phyloP scores from a whole-genome alignment of 2,113 vertebrate species.

The Cyanoderma ruficeps region DNA sequence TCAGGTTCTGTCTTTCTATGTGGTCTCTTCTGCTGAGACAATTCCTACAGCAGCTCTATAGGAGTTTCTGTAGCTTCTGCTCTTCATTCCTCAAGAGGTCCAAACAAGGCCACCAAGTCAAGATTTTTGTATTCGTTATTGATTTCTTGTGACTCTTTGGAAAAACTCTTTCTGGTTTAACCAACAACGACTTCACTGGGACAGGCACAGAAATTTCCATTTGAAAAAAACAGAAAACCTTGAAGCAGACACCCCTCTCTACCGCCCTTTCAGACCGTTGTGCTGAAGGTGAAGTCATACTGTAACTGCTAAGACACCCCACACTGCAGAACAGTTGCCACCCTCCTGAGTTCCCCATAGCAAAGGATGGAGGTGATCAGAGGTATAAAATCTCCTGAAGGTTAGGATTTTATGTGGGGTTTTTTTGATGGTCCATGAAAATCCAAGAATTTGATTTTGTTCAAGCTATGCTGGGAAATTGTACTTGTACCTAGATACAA shows the following conservation, averaged over 20 bases:
- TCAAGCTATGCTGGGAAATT: not conserved
- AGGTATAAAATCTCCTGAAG: not conserved
- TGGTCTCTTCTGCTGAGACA: not conserved
- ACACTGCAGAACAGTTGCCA: not conserved
- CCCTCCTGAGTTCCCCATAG: not conserved
- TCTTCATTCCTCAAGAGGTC: not conserved
- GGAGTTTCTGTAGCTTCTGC: not conserved
- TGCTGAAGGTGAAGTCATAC: not conserved
- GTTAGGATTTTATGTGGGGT: not conserved
- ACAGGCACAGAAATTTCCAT: not conserved
- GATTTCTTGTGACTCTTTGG: not conserved
- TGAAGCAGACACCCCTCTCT: not conserved
- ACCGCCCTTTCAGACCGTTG: not conserved
- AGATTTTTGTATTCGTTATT: not conserved
- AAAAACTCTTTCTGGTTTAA: not conserved
- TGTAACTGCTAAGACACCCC: not conserved
- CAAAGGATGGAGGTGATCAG: not conserved
- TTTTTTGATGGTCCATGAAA: not conserved
- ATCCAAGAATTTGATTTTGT: not conserved
- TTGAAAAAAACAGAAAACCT: not conserved
- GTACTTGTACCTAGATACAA: not conserved
- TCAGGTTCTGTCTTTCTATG: not conserved
- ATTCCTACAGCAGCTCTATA: not conserved
- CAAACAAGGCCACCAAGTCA: not conserved
- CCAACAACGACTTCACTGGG: not conserved